Conservation (phyloP, 2,888 invertebrate species). For the Rhogogaster chlorosoma region DNA sequence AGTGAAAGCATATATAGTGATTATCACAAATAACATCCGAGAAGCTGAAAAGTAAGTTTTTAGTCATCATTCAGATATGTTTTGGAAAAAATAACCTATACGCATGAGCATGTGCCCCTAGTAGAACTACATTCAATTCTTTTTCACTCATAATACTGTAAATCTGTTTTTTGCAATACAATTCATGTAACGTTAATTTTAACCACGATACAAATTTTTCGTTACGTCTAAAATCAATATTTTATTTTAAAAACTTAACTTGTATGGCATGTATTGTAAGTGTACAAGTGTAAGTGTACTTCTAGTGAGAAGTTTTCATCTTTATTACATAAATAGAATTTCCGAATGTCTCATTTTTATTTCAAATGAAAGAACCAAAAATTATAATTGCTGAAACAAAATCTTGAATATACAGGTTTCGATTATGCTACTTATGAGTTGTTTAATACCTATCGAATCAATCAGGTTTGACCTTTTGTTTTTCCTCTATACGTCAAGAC, state of each 20-base stretch:
- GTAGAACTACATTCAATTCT: constrained; percentile 5
- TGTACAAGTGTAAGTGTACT: too few species aligned
- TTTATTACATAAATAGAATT: not conserved
- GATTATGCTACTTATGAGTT: not conserved
- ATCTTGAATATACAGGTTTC: not conserved
- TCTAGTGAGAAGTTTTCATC: constrained; percentile 1
- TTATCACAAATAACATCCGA: constrained; percentile 5
- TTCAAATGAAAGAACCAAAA: too few species aligned
- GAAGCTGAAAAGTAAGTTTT: not conserved
- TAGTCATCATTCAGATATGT: not conserved
- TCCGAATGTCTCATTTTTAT: too few species aligned
- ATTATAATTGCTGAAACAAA: too few species aligned
- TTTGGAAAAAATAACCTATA: constrained; percentile 12
- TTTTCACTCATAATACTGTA: constrained; percentile 10
- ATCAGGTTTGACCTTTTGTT: constrained; percentile 2
- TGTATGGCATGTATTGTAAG: constrained; percentile 11
- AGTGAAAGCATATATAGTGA: too few species aligned
- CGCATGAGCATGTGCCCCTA: constrained; percentile 3
- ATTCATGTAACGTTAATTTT: constrained; percentile 8
- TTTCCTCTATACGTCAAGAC: not conserved
- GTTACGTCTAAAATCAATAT: constrained; percentile 11
- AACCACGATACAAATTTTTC: not conserved
- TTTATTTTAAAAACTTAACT: not conserved
- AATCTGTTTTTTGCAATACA: not conserved
- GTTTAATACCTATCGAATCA: not conserved